Conservation (phyloP, 92 coral and sea anemone species). For the Actinostola sp. region DNA sequence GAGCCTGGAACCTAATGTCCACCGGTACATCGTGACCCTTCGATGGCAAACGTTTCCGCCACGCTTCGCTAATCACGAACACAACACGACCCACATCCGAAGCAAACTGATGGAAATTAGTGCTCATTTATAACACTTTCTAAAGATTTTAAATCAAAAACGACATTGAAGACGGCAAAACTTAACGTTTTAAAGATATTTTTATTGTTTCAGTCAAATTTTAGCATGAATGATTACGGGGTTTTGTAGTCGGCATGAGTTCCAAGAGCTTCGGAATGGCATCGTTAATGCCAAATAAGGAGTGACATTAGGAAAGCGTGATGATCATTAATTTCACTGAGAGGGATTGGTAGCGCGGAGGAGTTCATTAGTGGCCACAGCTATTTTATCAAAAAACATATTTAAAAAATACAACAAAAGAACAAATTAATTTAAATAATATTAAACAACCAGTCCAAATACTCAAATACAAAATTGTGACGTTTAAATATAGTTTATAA, state of each 20-base stretch:
- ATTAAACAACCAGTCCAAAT: too few species aligned
- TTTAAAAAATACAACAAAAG: too few species aligned
- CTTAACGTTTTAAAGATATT: neutral
- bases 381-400: too few species aligned
- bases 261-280: constrained; percentile 47
- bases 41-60: constrained; percentile 45
- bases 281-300: constrained; percentile 35
- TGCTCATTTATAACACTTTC: neutral
- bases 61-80: constrained; percentile 48
- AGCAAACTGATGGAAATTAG: neutral
- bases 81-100: constrained; percentile 33
- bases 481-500: too few species aligned
- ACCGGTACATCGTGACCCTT: constrained; percentile 38
- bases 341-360: too few species aligned
- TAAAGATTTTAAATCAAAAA: neutral
- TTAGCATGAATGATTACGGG: neutral
- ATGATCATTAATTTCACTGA: constrained; percentile 4
- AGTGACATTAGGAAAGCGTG: constrained; percentile 1
- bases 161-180: neutral
- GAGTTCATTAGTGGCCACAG: too few species aligned
- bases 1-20: too few species aligned
- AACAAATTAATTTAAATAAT: too few species aligned
- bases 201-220: neutral
- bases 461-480: too few species aligned
- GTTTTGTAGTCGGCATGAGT: constrained; percentile 22